Base-by-base conservation (phyloP, 2,797 vertebrate species). In the Danionella dracula region DNA sequence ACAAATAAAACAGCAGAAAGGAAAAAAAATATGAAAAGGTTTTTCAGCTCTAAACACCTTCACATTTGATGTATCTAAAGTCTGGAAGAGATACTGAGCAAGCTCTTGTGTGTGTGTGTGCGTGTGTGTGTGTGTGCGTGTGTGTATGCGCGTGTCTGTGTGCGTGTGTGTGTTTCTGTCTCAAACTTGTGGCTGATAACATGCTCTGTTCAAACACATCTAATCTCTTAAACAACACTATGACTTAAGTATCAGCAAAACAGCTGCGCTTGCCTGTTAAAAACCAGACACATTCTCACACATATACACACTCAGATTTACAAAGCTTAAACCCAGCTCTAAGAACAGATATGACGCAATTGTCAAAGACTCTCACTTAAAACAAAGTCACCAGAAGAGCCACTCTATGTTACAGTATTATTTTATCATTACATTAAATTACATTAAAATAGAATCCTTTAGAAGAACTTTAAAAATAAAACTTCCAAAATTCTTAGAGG, bases 211-310 rank as follows among this genome's bases (percentile, higher is more conserved):
- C 50, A 68, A 53, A 65, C 31, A 55, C 13, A 41, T 6, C 51
- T 66, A 54, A 67, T 62, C 46, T 59, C 41, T 49, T 48, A 75
- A 64, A 75, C 58, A 70, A 55, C 44, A 60, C 48, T 56, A 6
- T 27, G 23, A 27, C 23, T 27, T 27, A 6, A 27, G 23, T 27
- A 3, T 27, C 23, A 12, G 19, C 17, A 42, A 17, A 63, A 59
- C 49, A 57, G 21, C 29, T 56, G 44, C 29, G 37, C 56, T 35
- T 15, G 23, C 8, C 35, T 19, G 12, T 16, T n/a, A 48, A 4
- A 13, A n/a, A 27, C 23, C 41, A 40, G 15, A 31, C 42, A 35
- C 45, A 31, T 34, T 49, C 45, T 10, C 17, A 15, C 17, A 5
- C 32, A 27, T 4, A 27, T 32, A 48, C 40, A 46, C 32, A 60